Conservation (phyloP, 1,140 invertebrate genomes). For the Hestina assimilis region DNA sequence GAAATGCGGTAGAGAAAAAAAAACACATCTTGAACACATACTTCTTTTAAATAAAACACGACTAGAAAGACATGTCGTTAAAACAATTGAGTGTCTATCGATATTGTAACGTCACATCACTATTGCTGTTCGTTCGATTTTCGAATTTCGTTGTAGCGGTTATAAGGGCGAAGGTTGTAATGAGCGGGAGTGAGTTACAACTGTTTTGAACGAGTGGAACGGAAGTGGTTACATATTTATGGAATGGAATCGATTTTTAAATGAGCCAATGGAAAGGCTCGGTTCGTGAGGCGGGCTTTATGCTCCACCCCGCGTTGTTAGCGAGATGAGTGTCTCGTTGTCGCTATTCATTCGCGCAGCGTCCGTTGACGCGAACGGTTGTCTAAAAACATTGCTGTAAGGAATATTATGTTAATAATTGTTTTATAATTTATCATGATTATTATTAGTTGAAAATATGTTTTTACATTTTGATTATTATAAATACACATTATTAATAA, state of each 20-base stretch:
- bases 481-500: too few relatives aligned
- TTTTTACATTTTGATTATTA: too few relatives aligned
- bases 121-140: conserved; percentile 33
- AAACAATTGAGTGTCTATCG: conserved; percentile 64
- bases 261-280: conserved; percentile 63
- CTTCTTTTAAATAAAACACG: conserved; percentile 74
- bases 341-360: conserved; percentile 64
- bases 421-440: background rate
- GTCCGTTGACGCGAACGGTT: conserved; percentile 43
- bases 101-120: conserved; percentile 38
- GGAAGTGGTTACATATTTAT: conserved; percentile 77
- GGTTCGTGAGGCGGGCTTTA: conserved; percentile 55
- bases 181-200: conserved; percentile 12
- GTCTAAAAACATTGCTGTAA: background rate
- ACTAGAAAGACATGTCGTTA: conserved; percentile 73
- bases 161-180: conserved; percentile 23
- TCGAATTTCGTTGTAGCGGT: conserved; percentile 27
- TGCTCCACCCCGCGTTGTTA: conserved; percentile 60
- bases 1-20: conserved; percentile 46
- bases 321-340: conserved; percentile 61
- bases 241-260: conserved; percentile 78
- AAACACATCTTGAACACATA: conserved; percentile 56
- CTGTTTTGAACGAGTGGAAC: conserved; percentile 33
- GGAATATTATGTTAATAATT: background rate
- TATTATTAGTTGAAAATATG: too few relatives aligned